phyloP scores from a whole-genome alignment of 2,797 vertebrate species.

The Lacerta agilis region DNA sequence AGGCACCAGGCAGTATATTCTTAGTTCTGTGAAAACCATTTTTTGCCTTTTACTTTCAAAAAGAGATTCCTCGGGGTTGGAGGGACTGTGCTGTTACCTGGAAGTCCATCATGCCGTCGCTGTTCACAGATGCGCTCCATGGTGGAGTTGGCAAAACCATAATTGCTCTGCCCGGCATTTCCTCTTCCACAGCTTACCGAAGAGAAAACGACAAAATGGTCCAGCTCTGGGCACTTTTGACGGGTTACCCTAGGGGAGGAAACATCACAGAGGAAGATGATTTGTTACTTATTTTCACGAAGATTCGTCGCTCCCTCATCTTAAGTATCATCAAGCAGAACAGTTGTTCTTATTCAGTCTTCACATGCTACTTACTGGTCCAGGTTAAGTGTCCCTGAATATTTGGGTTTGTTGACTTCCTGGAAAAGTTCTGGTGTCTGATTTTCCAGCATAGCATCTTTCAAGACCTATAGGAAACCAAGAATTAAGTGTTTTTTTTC shows the following conservation, averaged over 20 bases:
- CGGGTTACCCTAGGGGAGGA: constrained; percentile 85
- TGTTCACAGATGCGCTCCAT: constrained; percentile 98
- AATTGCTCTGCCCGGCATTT: constrained; percentile 95
- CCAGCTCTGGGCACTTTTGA: constrained; percentile 87
- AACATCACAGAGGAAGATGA: background rate
- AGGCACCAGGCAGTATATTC: background rate
- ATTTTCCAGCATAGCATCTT: constrained; percentile 95
- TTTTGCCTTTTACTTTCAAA: background rate
- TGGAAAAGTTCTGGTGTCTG: constrained; percentile 86
- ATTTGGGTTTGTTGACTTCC: constrained; percentile 93
- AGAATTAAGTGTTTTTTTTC: background rate
- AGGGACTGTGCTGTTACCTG: constrained; percentile 71
- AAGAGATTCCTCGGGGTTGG: background rate
- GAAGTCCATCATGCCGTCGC: constrained; percentile 83
- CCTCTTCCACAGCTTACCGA: constrained; percentile 97
- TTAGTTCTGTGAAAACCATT: background rate
- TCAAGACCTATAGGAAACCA: constrained; percentile 84
- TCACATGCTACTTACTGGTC: constrained; percentile 83
- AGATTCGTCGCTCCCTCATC: background rate
- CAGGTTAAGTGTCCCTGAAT: constrained; percentile 88
- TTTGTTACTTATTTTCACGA: background rate
- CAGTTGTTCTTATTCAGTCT: background rate
- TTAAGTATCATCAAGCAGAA: background rate
- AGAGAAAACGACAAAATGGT: constrained; percentile 94
- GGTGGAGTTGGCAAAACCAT: constrained; percentile 95